A percentile compares a stretch with the other conserved stretches of the same genome.
phyloP scores from a whole-genome alignment of 2,888 invertebrate genomes.

The Eledona agricola region DNA sequence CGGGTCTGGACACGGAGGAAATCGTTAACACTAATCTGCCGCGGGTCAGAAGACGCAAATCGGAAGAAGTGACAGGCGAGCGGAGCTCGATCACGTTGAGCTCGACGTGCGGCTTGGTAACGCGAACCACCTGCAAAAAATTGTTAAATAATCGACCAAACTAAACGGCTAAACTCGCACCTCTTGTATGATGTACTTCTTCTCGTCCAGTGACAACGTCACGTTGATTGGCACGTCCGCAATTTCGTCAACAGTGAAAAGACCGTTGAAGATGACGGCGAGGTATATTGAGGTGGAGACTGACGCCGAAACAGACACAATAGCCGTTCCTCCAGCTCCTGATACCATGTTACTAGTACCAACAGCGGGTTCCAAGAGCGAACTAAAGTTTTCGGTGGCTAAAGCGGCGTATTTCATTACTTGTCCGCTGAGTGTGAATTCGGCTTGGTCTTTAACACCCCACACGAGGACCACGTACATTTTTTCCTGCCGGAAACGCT shows the following conservation, averaged over 20 bases:
- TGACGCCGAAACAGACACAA: slow-evolving; percentile 82
- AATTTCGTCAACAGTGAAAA: slow-evolving; percentile 73
- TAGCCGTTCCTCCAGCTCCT: slow-evolving; percentile 83
- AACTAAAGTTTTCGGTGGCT: slow-evolving; percentile 83
- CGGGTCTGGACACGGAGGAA: slow-evolving; percentile 73
- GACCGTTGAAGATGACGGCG: slow-evolving; percentile 82
- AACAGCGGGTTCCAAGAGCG: slow-evolving; percentile 74
- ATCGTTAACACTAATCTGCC: slow-evolving; percentile 78
- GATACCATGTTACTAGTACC: slow-evolving; percentile 68
- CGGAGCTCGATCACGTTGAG: slow-evolving; percentile 81
- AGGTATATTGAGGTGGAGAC: slow-evolving; percentile 83
- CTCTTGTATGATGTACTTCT: slow-evolving; percentile 79
- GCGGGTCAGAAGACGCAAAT: slow-evolving; percentile 78
- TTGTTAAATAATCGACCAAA: not conserved
- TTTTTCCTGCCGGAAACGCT: slow-evolving; percentile 79
- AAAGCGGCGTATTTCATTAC: slow-evolving; percentile 79
- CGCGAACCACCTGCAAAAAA: slow-evolving; percentile 66
- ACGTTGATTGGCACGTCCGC: slow-evolving; percentile 75
- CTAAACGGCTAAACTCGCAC: slow-evolving; percentile 55
- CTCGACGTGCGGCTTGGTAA: slow-evolving; percentile 79
- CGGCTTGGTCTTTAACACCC: slow-evolving; percentile 75
- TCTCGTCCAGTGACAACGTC: slow-evolving; percentile 74
- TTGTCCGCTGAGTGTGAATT: slow-evolving; percentile 76
- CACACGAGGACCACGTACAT: slow-evolving; percentile 82
- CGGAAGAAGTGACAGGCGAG: slow-evolving; percentile 78